A percentile compares a stretch with the other conserved stretches of the same genome.
Conservation (phyloP, 2,797 vertebrate genomes). For the Poeciliopsis paucimaculata region DNA sequence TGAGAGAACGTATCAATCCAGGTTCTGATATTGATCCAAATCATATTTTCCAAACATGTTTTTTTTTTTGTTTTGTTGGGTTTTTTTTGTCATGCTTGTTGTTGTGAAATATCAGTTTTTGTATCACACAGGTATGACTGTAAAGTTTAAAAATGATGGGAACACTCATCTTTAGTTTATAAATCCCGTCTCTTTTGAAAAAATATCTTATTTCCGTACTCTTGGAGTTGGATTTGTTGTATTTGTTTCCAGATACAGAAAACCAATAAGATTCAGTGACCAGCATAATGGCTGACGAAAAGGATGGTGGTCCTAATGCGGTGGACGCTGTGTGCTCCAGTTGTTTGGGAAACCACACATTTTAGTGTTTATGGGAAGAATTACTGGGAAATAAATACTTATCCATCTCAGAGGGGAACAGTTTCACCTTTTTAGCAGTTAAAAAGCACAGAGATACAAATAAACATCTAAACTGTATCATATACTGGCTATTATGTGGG, state of each 20-base stretch:
- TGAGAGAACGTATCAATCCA: too few relatives aligned
- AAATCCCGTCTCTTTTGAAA: background rate
- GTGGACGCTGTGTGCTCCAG: background rate
- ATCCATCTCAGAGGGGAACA: too few relatives aligned
- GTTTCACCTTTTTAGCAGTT: background rate
- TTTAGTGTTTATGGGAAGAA: too few relatives aligned
- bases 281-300: background rate
- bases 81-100: background rate
- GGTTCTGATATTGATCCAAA: background rate
- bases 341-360: too few relatives aligned
- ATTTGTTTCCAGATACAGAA: background rate
- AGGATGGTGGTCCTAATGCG: background rate
- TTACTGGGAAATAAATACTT: too few relatives aligned
- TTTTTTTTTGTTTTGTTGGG: too few relatives aligned
- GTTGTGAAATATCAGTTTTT: too few relatives aligned
- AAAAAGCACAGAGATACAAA: background rate
- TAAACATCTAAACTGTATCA: background rate
- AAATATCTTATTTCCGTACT: background rate
- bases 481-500: background rate
- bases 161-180: slow-evolving; percentile 23
- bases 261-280: background rate
- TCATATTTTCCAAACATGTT: background rate
- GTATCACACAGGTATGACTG: background rate
- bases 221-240: background rate
- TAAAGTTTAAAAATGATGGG: slow-evolving; percentile 21